phyloP scores from a whole-genome alignment of 2,888 invertebrate genomes.

The Acrobeloides nanus region DNA sequence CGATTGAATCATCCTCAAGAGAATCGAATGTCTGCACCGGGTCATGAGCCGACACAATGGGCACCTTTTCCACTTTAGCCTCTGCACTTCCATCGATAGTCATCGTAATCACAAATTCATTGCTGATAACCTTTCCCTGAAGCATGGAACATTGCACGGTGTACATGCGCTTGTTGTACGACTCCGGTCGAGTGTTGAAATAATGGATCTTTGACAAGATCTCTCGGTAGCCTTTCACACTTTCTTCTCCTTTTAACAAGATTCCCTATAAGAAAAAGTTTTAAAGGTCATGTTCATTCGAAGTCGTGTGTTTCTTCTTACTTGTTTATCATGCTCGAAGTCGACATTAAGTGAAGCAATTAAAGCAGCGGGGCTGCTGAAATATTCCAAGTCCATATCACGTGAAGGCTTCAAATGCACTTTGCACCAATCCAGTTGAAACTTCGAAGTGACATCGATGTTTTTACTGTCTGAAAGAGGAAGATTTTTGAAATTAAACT shows the following conservation, averaged over 20 bases:
- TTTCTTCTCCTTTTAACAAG: slow-evolving; percentile 55
- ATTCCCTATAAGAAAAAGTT: slow-evolving; percentile 35
- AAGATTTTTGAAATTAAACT: background rate
- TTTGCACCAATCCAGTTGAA: slow-evolving; percentile 72
- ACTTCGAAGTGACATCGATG: slow-evolving; percentile 34
- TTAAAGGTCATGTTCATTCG: slow-evolving; percentile 3
- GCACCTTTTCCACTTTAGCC: slow-evolving; percentile 12
- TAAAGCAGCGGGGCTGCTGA: slow-evolving; percentile 70
- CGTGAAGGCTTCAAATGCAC: slow-evolving; percentile 87
- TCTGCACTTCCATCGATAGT: slow-evolving; percentile 11
- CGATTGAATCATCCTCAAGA: slow-evolving; percentile 5
- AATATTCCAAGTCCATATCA: slow-evolving; percentile 87
- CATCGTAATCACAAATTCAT: slow-evolving; percentile 86
- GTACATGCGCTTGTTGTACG: slow-evolving; percentile 64
- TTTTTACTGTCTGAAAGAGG: slow-evolving; percentile 25
- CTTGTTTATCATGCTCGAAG: slow-evolving; percentile 78
- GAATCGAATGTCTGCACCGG: slow-evolving; percentile 9
- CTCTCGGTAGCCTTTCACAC: slow-evolving; percentile 54
- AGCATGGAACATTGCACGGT: slow-evolving; percentile 71
- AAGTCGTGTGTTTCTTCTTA: no score
- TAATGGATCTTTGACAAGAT: slow-evolving; percentile 61
- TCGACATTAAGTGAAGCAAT: slow-evolving; percentile 70
- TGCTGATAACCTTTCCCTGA: slow-evolving; percentile 78
- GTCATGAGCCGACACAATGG: slow-evolving; percentile 7
- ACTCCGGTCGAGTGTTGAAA: slow-evolving; percentile 90